Base-by-base conservation (phyloP, 2,888 invertebrate species). In the Cheilosia grossa region DNA sequence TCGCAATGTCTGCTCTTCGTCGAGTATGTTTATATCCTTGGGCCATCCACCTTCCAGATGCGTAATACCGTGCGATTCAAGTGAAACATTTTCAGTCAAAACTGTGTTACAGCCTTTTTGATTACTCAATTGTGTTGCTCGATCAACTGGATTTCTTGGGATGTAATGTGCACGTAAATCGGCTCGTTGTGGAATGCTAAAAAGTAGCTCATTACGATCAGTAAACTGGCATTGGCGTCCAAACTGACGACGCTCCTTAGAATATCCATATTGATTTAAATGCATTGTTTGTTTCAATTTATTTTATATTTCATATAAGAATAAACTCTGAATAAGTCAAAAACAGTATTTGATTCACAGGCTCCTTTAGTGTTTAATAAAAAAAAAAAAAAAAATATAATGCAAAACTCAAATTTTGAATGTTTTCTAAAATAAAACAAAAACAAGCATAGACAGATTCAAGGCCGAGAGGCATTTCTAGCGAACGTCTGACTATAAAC, bases 21-120 rank as follows among this genome's bases (percentile, higher is more conserved):
- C 94, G 58, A 93, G 91, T 78, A 92, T 90, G 86, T 94, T 94
- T 10, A 95, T 92, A 87, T 97, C 97, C 88, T 95, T 95, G 1
- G 97, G 96, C 97, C 97, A 97, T 19, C 97, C 97, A 80, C 97
- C 97, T 91, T 97, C 97, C 15, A 92, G 93, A 90, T 97, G 97
- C 88, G 94, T 94, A 89, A 97, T 93, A 10, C 95, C 95, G 82
- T 93, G 93, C 5, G 89, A 87, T 0, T 78, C 87, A 7, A 77
- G 88, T 1, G 88, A 87, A 0, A 90, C 90, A 88, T 91, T 91
- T 10, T 91, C 91, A 0, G 92, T 92, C 67, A 89, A 89, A 73
- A 89, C 88, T 19, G 87, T 77, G 30, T 88, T 90, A 5, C 87
- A 70, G 0, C 90, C 91, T 88, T 89, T 90, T 73, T 90, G 89